phyloP scores from a whole-genome alignment of 2,113 vertebrate genomes.

The Vicugna pacos region DNA sequence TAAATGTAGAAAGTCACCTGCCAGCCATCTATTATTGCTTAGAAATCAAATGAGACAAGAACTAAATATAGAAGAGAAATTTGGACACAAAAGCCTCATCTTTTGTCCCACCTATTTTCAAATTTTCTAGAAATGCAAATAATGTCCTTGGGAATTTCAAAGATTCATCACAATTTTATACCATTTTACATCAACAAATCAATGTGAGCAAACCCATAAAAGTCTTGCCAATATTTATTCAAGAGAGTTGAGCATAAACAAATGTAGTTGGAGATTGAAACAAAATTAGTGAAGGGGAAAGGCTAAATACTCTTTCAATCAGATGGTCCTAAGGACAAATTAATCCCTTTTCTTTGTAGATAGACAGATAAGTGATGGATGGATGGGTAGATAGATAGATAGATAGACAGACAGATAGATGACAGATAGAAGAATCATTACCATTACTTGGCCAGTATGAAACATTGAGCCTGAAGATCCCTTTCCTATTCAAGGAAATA shows the following conservation, averaged over 20 bases:
- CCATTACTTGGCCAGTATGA: not conserved
- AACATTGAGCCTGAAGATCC: not conserved
- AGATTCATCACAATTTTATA: slow-evolving; percentile 25
- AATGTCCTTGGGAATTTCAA: slow-evolving; percentile 56
- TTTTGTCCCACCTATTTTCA: not conserved
- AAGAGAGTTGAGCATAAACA: slow-evolving; percentile 31
- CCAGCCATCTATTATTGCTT: not conserved
- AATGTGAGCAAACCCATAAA: not conserved
- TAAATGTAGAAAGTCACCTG: slow-evolving; percentile 13
- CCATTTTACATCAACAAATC: slow-evolving; percentile 40
- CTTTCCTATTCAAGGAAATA: slow-evolving; percentile 1
- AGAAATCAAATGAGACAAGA: slow-evolving; percentile 27
- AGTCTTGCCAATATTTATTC: not conserved
- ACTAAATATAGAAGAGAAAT: not conserved
- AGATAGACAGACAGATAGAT: not conserved
- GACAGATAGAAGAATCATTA: not conserved
- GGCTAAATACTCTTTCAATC: not conserved
- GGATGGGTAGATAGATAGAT: not conserved
- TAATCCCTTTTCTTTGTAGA: not conserved
- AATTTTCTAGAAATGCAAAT: slow-evolving; percentile 67
- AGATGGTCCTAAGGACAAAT: not conserved
- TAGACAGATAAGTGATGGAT: not conserved
- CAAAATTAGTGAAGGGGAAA: not conserved
- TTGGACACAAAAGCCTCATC: not conserved
- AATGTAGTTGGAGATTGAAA: slow-evolving; percentile 22